phyloP scores from a whole-genome alignment of 2,888 invertebrate species.

The Ptilodon capucinus region DNA sequence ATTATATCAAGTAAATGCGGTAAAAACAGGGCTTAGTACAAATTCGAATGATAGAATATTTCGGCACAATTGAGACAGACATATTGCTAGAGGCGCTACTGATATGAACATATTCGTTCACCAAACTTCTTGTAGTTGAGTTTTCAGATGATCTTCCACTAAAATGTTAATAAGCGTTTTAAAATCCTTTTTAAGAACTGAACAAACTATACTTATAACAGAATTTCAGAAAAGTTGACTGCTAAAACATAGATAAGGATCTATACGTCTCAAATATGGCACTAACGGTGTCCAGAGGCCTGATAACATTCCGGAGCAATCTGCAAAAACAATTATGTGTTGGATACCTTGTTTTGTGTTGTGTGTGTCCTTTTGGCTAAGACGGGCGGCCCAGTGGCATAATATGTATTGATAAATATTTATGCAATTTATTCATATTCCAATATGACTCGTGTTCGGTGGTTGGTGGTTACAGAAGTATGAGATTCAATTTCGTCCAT shows the following conservation, averaged over 20 bases:
- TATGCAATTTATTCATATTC: constrained; percentile 78
- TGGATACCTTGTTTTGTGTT: constrained; percentile 67
- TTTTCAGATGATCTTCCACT: neutral
- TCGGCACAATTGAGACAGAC: no score
- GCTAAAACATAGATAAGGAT: constrained; percentile 40
- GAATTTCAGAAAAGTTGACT: constrained; percentile 1
- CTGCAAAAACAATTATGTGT: constrained; percentile 76
- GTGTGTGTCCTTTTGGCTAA: constrained; percentile 57
- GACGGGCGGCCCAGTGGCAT: constrained; percentile 56
- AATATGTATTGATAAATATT: constrained; percentile 75
- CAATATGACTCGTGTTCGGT: constrained; percentile 25
- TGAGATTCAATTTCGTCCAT: constrained; percentile 7
- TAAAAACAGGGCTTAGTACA: no score
- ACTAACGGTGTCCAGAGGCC: constrained; percentile 67
- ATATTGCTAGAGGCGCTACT: no score
- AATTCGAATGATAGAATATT: no score
- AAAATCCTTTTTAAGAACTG: neutral
- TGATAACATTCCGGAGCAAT: constrained; percentile 65
- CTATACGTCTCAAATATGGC: constrained; percentile 59
- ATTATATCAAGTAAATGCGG: no score
- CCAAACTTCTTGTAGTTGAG: no score
- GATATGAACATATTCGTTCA: no score
- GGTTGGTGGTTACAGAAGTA: constrained; percentile 14
- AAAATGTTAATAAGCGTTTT: neutral
- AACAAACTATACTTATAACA: neutral